Base-by-base conservation (phyloP, 2,888 invertebrate genomes). In the Nymphalis c-album region DNA sequence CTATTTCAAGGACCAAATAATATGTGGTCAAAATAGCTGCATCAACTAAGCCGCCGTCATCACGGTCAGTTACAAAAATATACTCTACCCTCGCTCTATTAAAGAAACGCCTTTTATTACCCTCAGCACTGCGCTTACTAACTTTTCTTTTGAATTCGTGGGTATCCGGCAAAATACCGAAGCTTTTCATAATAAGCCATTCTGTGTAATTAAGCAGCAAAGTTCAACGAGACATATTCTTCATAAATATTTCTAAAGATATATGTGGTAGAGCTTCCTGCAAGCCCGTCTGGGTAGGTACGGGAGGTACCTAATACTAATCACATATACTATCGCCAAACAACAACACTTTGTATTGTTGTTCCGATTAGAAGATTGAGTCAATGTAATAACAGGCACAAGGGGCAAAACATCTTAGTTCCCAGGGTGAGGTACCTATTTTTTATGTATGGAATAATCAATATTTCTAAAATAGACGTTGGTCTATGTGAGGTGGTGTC, bases 101-200 rank as follows among this genome's bases (percentile, higher is more conserved):
- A 20, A 86, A 67, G 72, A 87, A 85, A 8, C 73, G 73, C 31
- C 81, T 77, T 66, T 86, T 87, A 61, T 85, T 85, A 67, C 82
- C 78, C 2, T 77, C 80, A 1, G 80, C 84, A 67, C 80, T 83
- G 2, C 83, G 78, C 65, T 83, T 83, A n/a, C 60, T 78, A 47
- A 84, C 84, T 82, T 86, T 87, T 70, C 72, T 81, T 57, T 79
- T 71, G 51, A 83, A 83, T 74, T 85, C 83, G 50, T 85, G 82
- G 60, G 85, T 86, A 73, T 87, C 86, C 31, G 76, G 63, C 31
- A 85, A 74, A 75, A 87, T 75, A 16, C 85, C 84, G 68, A 83
- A 89, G 78, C 87, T 84, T 74, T 87, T 87, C 75, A 85, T 77
- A 70, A 87, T 76, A 50, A 88, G 80, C 83, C 87, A 88, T 73